These are phyloP conservation scores for Callaeas wilsoni DNA, from an alignment of 2,113 vertebrate species.

Conservation along the genomic window DNA sequence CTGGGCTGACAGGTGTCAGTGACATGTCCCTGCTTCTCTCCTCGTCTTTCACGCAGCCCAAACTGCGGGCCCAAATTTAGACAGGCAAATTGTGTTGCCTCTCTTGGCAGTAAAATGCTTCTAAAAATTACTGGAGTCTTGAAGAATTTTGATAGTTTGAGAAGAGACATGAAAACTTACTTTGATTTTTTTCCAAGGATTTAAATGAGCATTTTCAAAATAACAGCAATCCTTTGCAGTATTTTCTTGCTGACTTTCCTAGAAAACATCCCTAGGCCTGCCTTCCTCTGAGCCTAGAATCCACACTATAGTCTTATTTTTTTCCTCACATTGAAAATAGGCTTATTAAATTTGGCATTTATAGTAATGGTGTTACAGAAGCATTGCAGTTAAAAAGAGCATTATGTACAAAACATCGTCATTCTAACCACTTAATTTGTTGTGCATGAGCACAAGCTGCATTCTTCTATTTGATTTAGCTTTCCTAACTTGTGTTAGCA, in stretches of 20 bases:
- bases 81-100: not conserved
- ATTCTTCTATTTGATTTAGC: not conserved
- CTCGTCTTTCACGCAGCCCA: accelerated
- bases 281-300: not conserved
- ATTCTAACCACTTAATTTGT: not conserved
- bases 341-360: not conserved
- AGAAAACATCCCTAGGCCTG: not conserved
- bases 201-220: not conserved
- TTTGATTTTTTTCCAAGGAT: not conserved
- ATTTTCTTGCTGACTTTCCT: not conserved
- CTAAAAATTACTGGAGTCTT: not conserved
- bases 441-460: not conserved
- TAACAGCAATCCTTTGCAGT: not conserved
- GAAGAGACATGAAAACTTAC: not conserved
- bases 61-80: not conserved
- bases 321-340: not conserved
- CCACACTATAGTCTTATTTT: not conserved
- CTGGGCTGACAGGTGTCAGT: not conserved
- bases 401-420: not conserved
- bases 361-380: not conserved
- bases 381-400: not conserved
- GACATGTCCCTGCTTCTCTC: not conserved
- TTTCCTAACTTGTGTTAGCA: not conserved
- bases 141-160: not conserved
- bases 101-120: not conserved